These are phyloP conservation scores for Mareca penelope DNA, from an alignment of 2,797 vertebrate genomes.

Conservation along the genomic window DNA sequence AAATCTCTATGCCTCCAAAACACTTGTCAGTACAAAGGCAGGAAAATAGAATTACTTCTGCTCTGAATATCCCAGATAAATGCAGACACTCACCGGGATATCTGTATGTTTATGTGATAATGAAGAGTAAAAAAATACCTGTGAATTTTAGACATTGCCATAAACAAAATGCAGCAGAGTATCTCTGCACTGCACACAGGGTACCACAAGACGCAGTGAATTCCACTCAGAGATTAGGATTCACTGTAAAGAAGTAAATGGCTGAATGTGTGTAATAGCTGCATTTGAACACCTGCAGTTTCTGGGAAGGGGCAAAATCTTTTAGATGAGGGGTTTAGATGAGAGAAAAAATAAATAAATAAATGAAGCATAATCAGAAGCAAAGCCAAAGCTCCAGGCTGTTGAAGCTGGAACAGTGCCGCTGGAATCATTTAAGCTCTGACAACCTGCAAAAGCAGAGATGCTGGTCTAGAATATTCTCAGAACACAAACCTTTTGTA, in stretches of 20 bases:
- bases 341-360: background rate
- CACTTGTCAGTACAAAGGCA: background rate
- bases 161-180: background rate
- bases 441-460: constrained; percentile 14
- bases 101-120: background rate
- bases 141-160: background rate
- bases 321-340: background rate
- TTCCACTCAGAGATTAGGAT: background rate
- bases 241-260: background rate
- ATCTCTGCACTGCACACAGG: background rate
- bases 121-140: background rate
- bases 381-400: background rate
- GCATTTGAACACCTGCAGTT: background rate
- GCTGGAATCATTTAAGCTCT: background rate
- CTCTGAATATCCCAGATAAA: background rate
- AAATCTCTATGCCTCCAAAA: background rate
- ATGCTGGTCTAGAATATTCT: constrained; percentile 8
- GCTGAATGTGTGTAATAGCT: background rate
- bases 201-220: background rate
- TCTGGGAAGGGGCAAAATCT: background rate
- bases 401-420: background rate
- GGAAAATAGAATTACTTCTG: background rate
- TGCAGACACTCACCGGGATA: background rate
- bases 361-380: background rate
- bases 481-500: background rate